Evolutionary conservation across 1,140 invertebrate species (phyloP), one percentile per base, ranked within the genome.

Genomic region (Calosoma granatense): DNA sequence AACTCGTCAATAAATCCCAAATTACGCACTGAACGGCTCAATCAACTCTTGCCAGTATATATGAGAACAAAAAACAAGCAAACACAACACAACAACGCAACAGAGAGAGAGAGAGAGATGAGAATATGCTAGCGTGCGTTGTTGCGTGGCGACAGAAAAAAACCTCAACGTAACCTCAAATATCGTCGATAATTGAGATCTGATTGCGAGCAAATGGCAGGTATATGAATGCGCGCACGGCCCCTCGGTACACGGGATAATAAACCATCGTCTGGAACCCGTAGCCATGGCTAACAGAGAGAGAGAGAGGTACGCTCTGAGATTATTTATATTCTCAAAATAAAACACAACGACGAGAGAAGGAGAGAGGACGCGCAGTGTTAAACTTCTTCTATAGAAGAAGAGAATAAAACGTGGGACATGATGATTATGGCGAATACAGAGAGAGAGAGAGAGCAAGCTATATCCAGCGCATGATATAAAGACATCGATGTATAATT

Each of bases 171-270:
- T 47, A 47, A 47, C 41, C 41, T 47, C 41, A 47, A 47, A 47
- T 47, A 47, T 47, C 41, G 41, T 47, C 41, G 41, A 47, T 47
- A 47, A 47, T 47, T 47, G 41, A 47, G 41, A 47, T 47, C 41
- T 47, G 41, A 47, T 47, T 47, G 41, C 41, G 17, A 47, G 41
- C 41, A 47, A 47, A 47, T 47, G 41, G 41, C 41, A 47, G 41
- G 41, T 47, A 47, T 47, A 47, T 47, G 41, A 47, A 47, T 17
- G 41, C 17, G 4, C 41, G 41, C 3, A n/a, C n/a, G n/a, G n/a
- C n/a, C n/a, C 41, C 41, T 12, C 17, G 41, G 41, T 47, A 47
- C 9, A 47, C 41, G 41, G 9, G 9, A 47, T n/a, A n/a, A n/a
- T 47, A 47, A 47, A 47, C 41, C 41, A 47, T 47, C 41, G 41